phyloP scores from a whole-genome alignment of 2,113 vertebrate species.

The Otolemur garnettii region DNA sequence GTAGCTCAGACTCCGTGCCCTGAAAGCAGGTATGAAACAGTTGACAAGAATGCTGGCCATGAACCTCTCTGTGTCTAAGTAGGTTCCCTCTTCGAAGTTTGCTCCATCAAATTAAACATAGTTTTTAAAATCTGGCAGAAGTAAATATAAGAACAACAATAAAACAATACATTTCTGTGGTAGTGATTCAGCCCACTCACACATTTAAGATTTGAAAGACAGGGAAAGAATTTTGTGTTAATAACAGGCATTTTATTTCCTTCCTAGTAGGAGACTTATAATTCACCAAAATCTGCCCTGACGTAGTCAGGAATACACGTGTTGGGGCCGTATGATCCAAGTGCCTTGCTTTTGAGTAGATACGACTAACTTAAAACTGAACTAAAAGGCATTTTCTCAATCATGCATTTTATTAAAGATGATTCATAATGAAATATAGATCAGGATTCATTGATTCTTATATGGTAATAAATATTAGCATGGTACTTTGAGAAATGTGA shows the following conservation, averaged over 20 bases:
- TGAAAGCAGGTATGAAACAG: constrained; percentile 27
- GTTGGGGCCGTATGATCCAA: background rate
- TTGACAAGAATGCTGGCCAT: background rate
- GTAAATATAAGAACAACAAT: constrained; percentile 19
- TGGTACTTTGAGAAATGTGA: constrained; percentile 26
- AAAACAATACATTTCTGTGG: constrained; percentile 35
- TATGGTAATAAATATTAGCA: background rate
- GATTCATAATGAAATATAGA: background rate
- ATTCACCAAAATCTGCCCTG: background rate
- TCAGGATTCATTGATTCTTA: background rate
- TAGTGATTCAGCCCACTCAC: background rate
- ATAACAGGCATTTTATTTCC: background rate
- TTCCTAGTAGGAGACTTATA: background rate
- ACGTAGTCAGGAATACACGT: background rate
- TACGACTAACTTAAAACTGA: background rate
- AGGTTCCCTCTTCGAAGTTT: background rate
- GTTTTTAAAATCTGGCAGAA: constrained; percentile 14
- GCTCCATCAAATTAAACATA: background rate
- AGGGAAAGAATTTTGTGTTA: constrained; percentile 19
- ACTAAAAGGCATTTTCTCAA: constrained; percentile 36
- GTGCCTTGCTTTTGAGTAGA: background rate
- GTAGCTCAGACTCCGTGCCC: background rate
- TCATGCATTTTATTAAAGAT: background rate
- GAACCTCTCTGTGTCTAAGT: background rate
- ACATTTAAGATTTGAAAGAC: constrained; percentile 26